These are phyloP conservation scores for Micronisus gabar DNA, from an alignment of 2,113 vertebrate genomes.

Conservation along the genomic window DNA sequence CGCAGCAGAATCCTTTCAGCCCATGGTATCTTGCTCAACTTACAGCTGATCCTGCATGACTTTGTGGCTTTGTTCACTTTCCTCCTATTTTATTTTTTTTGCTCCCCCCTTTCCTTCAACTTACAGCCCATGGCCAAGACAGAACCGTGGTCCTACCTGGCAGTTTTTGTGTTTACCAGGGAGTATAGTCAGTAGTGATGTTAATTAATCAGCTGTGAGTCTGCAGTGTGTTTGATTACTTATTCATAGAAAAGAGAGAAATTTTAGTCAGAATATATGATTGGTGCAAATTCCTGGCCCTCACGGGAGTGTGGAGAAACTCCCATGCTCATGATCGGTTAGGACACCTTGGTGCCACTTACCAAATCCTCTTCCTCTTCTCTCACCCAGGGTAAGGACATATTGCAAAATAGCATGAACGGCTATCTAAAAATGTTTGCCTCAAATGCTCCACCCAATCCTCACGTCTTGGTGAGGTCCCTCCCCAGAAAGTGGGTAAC, in stretches of 20 bases:
- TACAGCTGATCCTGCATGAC: background rate
- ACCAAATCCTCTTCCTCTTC: background rate
- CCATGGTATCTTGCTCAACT: background rate
- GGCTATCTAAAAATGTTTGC: background rate
- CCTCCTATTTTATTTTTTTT: background rate
- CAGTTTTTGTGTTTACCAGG: background rate
- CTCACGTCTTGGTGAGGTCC: background rate
- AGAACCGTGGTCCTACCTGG: background rate
- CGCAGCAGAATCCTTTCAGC: background rate
- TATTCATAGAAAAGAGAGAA: background rate
- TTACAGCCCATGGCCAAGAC: background rate
- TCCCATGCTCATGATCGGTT: accelerated
- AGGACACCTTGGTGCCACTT: background rate
- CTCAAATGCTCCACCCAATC: background rate
- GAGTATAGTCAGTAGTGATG: background rate
- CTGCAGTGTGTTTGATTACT: background rate
- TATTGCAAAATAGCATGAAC: background rate
- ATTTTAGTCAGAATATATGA: background rate
- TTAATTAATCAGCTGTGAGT: background rate
- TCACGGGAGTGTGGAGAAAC: background rate
- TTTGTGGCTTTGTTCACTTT: background rate
- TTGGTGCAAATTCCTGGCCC: background rate
- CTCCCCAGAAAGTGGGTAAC: background rate
- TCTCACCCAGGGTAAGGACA: background rate
- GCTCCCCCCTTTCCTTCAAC: accelerated